Evolutionary conservation across 2,113 vertebrate genomes (phyloP).

Genomic region (Ammodytes dubius): DNA sequence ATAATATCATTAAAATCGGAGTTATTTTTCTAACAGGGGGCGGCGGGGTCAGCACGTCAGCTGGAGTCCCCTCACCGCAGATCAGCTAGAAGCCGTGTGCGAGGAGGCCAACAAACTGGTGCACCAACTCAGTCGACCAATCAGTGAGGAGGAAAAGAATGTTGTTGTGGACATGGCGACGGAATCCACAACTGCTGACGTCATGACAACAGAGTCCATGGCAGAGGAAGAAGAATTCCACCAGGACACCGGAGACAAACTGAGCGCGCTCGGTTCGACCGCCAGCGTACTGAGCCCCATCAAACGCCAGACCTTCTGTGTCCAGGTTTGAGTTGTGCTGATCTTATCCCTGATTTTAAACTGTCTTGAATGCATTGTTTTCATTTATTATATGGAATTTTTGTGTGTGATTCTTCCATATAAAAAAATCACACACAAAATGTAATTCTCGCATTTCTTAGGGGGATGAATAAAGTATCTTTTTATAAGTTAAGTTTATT

Average conservation of each 20-base stretch:
- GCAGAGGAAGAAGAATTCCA: constrained; percentile 83
- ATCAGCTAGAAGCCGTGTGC: constrained; percentile 90
- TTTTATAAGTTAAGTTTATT: too few species aligned
- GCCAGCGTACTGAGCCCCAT: constrained; percentile 80
- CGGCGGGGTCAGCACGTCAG: neutral
- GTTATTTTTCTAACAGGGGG: too few species aligned
- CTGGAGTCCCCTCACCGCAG: constrained; percentile 89
- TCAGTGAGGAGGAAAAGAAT: neutral
- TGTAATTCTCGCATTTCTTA: too few species aligned
- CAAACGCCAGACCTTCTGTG: constrained; percentile 91
- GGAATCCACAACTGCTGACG: neutral
- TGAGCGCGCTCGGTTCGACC: constrained; percentile 80
- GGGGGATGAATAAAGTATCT: too few species aligned
- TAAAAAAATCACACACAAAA: too few species aligned
- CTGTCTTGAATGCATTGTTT: too few species aligned
- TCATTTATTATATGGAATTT: too few species aligned
- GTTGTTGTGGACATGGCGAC: neutral
- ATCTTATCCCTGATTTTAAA: too few species aligned
- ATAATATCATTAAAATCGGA: too few species aligned
- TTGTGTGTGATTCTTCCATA: too few species aligned
- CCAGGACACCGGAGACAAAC: constrained; percentile 83
- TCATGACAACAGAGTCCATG: neutral
- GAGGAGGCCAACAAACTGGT: constrained; percentile 91
- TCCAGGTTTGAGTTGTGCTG: constrained; percentile 48
- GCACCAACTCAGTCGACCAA: constrained; percentile 53